Percentiles rank a stretch among this genome's conserved stretches.
Evolutionary conservation across 1,140 invertebrate genomes (phyloP).

Genomic region (Babylonia areolata): DNA sequence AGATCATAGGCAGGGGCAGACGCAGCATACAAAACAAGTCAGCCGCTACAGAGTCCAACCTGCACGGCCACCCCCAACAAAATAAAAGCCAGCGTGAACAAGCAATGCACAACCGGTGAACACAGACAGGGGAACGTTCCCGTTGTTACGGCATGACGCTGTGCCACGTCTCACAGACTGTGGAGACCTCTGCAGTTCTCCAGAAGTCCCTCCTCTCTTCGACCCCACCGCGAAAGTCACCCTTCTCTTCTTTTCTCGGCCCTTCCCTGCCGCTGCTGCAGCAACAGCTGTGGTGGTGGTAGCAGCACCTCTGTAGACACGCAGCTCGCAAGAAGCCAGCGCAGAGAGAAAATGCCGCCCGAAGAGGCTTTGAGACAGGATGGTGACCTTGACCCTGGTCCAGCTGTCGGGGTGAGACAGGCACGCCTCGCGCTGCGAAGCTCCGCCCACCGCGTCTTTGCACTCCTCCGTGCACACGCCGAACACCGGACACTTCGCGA

Average conservation of each 20-base stretch:
- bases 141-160: background rate
- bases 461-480: slow-evolving; percentile 2
- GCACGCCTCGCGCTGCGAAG: background rate
- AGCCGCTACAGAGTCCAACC: too few relatives aligned
- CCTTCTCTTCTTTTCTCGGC: background rate
- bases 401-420: background rate
- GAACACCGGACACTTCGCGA: background rate
- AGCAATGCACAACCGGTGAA: background rate
- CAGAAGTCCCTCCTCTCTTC: background rate
- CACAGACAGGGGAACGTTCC: too few relatives aligned
- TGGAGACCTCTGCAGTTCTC: background rate
- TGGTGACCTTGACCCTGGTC: background rate
- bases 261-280: too few relatives aligned
- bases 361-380: background rate
- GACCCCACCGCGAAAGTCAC: background rate
- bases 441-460: background rate
- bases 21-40: too few relatives aligned
- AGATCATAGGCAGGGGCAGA: too few relatives aligned
- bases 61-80: background rate
- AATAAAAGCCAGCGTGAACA: background rate
- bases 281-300: background rate
- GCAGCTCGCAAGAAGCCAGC: background rate
- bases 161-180: background rate
- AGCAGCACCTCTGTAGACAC: background rate
- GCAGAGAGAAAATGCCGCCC: slow-evolving; percentile 1